Conservation (phyloP, 2,888 invertebrate genomes). For the Spilarctia lutea region DNA sequence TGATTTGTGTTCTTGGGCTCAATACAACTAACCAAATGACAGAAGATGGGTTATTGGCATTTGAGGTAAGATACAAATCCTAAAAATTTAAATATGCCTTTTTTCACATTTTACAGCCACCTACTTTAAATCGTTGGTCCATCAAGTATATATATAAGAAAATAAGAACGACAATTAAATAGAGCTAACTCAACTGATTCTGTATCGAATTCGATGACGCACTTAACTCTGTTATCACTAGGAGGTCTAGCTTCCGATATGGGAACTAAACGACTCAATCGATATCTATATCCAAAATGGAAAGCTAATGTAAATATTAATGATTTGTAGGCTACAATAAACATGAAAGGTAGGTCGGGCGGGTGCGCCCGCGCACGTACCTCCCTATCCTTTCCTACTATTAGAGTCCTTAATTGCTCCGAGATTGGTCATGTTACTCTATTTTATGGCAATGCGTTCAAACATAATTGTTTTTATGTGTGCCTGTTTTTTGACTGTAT, state of each 20-base stretch:
- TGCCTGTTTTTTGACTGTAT: conserved; percentile 76
- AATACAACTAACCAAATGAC: background rate
- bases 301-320: conserved; percentile 49
- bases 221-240: conserved; percentile 8
- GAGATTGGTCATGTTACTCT: conserved; percentile 81
- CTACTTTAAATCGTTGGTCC: too few species aligned
- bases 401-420: conserved; percentile 84
- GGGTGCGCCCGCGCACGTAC: conserved; percentile 64
- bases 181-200: background rate
- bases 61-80: too few species aligned
- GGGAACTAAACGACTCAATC: conserved; percentile 32
- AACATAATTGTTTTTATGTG: conserved; percentile 84
- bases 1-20: background rate
- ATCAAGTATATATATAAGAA: background rate
- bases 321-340: conserved; percentile 58
- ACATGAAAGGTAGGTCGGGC: conserved; percentile 52
- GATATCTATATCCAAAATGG: conserved; percentile 36
- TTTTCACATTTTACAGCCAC: too few species aligned
- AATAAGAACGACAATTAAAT: background rate
- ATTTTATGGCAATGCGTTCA: conserved; percentile 84
- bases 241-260: conserved; percentile 18
- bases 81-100: too few species aligned
- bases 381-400: conserved; percentile 77
- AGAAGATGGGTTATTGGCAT: background rate
- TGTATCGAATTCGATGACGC: background rate